phyloP scores from a whole-genome alignment of 2,113 vertebrate genomes.

The Rostratula benghalensis region DNA sequence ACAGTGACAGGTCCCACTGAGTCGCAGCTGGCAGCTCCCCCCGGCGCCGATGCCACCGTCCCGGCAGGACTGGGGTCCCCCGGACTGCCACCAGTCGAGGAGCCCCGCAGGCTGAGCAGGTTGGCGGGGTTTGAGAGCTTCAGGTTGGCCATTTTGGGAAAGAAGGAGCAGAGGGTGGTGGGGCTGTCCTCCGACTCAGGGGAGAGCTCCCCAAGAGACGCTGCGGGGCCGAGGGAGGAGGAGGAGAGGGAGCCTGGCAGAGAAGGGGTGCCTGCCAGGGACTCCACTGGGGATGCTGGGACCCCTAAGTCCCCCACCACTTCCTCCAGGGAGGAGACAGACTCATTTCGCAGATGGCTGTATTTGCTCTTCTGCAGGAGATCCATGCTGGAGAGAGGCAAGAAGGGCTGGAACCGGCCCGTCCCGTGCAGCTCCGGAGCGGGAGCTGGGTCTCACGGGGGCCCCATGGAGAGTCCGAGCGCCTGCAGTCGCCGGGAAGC shows the following conservation, averaged over 20 bases:
- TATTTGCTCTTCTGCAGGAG: constrained; percentile 93
- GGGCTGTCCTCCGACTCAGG: constrained; percentile 83
- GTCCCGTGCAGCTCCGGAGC: not conserved
- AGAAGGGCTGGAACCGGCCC: not conserved
- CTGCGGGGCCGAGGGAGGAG: constrained; percentile 84
- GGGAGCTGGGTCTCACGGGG: constrained; percentile 23
- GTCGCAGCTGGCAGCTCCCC: constrained; percentile 47
- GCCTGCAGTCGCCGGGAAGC: not conserved
- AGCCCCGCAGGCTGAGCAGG: constrained; percentile 75
- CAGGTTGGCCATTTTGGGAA: constrained; percentile 90
- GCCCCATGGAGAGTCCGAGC: not conserved
- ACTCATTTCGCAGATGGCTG: constrained; percentile 92
- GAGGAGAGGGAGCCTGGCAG: constrained; percentile 83
- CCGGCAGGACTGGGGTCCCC: not conserved
- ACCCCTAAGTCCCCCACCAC: not conserved
- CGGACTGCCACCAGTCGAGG: not conserved
- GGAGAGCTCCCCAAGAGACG: constrained; percentile 75
- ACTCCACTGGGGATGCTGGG: not conserved
- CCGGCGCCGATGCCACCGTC: not conserved
- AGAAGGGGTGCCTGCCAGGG: not conserved
- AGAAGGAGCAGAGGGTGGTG: constrained; percentile 95
- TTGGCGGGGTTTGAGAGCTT: constrained; percentile 87
- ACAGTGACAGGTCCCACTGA: constrained; percentile 80
- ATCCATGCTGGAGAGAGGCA: constrained; percentile 79
- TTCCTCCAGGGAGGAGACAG: constrained; percentile 85